Percentiles rank a stretch among this genome's conserved stretches.
Evolutionary conservation across 2,888 invertebrate species (phyloP).

Genomic region (Hymenopus coronatus): DNA sequence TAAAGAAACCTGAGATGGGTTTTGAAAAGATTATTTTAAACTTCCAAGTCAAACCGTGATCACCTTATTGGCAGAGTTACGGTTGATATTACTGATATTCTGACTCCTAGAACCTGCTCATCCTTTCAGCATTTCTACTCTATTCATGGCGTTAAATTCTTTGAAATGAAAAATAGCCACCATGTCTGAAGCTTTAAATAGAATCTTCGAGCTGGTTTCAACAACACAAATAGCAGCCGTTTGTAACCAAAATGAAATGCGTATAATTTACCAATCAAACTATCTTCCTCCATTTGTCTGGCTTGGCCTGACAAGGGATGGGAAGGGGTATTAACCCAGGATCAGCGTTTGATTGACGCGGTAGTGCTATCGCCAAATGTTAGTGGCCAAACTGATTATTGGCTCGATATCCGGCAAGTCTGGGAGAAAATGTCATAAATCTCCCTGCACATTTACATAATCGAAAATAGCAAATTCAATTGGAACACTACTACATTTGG

Average conservation of each 20-base stretch:
- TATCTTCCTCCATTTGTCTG: background rate
- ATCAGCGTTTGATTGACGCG: background rate
- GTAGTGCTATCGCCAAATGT: background rate
- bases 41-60: too few species aligned
- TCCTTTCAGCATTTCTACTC: too few species aligned
- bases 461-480: background rate
- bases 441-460: background rate
- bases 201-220: background rate
- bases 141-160: too few species aligned
- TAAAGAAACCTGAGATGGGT: too few species aligned
- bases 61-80: too few species aligned
- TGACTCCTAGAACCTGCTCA: too few species aligned
- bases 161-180: too few species aligned
- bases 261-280: background rate
- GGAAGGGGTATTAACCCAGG: background rate
- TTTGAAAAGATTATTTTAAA: too few species aligned
- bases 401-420: background rate
- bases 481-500: background rate
- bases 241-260: background rate
- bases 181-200: background rate
- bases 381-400: background rate
- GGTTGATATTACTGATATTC: too few species aligned
- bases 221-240: background rate
- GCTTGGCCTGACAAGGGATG: background rate
- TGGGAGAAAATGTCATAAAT: background rate